phyloP scores from a whole-genome alignment of 2,888 invertebrate genomes.

The Meganola albula region DNA sequence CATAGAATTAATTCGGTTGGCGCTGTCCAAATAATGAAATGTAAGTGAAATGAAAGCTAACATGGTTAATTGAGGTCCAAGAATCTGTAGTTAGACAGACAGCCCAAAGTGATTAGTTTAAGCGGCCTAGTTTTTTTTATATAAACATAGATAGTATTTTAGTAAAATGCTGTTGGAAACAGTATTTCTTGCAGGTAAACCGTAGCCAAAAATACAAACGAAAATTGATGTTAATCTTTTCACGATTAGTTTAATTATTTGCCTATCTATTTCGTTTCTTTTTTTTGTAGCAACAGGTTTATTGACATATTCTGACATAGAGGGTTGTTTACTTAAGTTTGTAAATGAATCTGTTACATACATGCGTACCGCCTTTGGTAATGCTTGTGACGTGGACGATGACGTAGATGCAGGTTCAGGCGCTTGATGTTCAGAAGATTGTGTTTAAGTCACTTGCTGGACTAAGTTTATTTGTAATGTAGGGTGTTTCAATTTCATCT shows the following conservation, averaged over 20 bases:
- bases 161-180: slow-evolving; percentile 5
- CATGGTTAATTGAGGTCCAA: not conserved
- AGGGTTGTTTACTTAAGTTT: too few species aligned
- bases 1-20: not conserved
- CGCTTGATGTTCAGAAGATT: not conserved
- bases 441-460: not conserved
- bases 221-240: slow-evolving; percentile 18
- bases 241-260: too few species aligned
- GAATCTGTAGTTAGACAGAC: not conserved
- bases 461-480: slow-evolving; percentile 1
- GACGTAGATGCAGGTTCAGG: too few species aligned
- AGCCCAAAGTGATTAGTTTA: too few species aligned
- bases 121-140: not conserved
- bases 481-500: slow-evolving; percentile 5
- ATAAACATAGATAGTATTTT: not conserved
- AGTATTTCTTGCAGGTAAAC: slow-evolving; percentile 16
- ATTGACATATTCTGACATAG: too few species aligned
- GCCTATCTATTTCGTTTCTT: too few species aligned
- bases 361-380: too few species aligned
- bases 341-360: too few species aligned
- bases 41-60: not conserved
- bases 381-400: too few species aligned
- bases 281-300: too few species aligned
- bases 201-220: slow-evolving; percentile 20
- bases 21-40: not conserved